Conservation (phyloP, 2,888 invertebrate species). For the Dexiosoma caninum region DNA sequence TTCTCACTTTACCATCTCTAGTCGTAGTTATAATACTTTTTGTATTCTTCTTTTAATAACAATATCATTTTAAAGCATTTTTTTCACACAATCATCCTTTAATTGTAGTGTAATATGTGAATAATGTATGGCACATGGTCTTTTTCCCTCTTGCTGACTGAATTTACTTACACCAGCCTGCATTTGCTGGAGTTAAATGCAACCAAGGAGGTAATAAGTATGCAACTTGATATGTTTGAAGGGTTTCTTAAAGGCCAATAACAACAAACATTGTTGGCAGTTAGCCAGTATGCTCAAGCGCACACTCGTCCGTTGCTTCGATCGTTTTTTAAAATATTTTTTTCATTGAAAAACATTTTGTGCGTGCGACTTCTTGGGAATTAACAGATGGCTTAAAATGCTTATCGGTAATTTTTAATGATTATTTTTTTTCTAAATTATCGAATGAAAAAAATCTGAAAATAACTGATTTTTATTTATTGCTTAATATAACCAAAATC, state of each 20-base stretch:
- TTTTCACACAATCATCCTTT: conserved; percentile 57
- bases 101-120: conserved; percentile 5
- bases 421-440: conserved; percentile 9
- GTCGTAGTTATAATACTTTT: too few relatives aligned
- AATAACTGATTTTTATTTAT: background rate
- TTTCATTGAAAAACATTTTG: conserved; percentile 21
- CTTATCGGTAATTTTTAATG: conserved; percentile 49
- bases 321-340: background rate
- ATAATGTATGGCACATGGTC: conserved; percentile 56
- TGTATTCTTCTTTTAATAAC: background rate
- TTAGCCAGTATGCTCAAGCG: conserved; percentile 20
- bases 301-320: background rate
- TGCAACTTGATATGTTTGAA: conserved; percentile 74
- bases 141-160: background rate
- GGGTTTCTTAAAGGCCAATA: conserved; percentile 67
- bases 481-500: conserved; percentile 1
- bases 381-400: conserved; percentile 58
- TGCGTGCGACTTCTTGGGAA: conserved; percentile 61
- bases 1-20: too few relatives aligned
- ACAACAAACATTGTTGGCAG: conserved; percentile 11
- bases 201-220: conserved; percentile 40
- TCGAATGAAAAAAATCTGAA: conserved; percentile 40
- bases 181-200: background rate
- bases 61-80: conserved; percentile 52
- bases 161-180: background rate